Percentiles rank a stretch among this genome's conserved stretches.
phyloP scores from a whole-genome alignment of 2,113 vertebrate species.

The Ploceus nigricollis region DNA sequence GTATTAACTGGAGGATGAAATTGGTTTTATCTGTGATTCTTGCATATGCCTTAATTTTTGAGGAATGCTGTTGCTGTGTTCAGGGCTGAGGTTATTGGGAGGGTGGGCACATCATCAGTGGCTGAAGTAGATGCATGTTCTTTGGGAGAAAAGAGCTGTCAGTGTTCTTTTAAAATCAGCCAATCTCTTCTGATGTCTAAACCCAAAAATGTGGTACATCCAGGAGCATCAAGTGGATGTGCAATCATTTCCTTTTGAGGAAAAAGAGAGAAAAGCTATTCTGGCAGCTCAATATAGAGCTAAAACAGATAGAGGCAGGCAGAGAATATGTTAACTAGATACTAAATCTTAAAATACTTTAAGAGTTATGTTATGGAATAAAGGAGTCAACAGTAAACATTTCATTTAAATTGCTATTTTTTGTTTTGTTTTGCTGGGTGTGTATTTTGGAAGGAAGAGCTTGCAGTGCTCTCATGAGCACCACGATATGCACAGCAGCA shows the following conservation, averaged over 20 bases:
- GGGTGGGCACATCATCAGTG: not conserved
- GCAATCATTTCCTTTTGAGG: not conserved
- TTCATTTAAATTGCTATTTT: not conserved
- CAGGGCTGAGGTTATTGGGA: accelerated
- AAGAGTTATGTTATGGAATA: not conserved
- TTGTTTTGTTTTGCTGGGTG: not conserved
- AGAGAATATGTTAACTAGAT: not conserved
- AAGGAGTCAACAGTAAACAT: not conserved
- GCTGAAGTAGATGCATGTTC: not conserved
- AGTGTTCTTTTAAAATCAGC: not conserved
- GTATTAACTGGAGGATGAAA: not conserved
- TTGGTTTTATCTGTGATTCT: not conserved
- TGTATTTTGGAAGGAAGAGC: not conserved
- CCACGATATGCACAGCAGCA: accelerated
- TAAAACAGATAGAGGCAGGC: not conserved
- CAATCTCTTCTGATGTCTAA: not conserved
- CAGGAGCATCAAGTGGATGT: not conserved
- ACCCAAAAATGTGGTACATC: not conserved
- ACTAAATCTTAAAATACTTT: not conserved
- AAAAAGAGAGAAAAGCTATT: not conserved
- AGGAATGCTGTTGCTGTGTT: not conserved
- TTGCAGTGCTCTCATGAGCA: not conserved
- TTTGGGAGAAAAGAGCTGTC: not conserved
- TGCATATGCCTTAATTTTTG: not conserved
- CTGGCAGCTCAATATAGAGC: not conserved